Evolutionary conservation across 2,888 invertebrate species (phyloP).

Genomic region (Belgica antarctica): DNA sequence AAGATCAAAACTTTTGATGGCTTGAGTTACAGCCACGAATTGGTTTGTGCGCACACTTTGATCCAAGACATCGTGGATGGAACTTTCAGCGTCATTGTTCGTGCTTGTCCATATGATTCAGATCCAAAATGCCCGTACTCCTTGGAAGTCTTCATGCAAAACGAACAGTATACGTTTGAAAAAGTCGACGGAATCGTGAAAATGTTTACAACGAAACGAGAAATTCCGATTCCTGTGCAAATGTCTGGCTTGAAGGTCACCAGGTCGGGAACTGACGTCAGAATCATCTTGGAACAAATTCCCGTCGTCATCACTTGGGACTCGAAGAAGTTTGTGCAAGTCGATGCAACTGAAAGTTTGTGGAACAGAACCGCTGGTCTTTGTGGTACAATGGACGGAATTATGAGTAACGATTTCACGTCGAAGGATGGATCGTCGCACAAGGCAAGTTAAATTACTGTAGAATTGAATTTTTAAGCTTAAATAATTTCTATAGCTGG

Average conservation of each 20-base stretch:
- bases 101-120: conserved; percentile 59
- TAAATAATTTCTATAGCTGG: conserved; percentile 45
- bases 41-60: conserved; percentile 73
- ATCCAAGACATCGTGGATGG: conserved; percentile 68
- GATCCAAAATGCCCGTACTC: conserved; percentile 56
- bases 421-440: conserved; percentile 61
- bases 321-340: conserved; percentile 64
- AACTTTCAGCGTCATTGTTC: conserved; percentile 67
- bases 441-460: conserved; percentile 48
- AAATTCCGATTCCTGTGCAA: conserved; percentile 69
- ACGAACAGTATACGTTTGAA: conserved; percentile 64
- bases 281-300: conserved; percentile 65
- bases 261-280: conserved; percentile 67
- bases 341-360: conserved; percentile 65
- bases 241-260: conserved; percentile 71
- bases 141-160: conserved; percentile 62
- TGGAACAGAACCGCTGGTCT: conserved; percentile 81
- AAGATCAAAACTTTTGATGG: conserved; percentile 87
- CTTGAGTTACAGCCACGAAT: conserved; percentile 71
- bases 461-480: conserved; percentile 45
- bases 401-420: conserved; percentile 66
- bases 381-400: conserved; percentile 76
- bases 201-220: conserved; percentile 58
- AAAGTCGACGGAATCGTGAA: conserved; percentile 59
- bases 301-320: conserved; percentile 78